Conservation (phyloP, 2,797 vertebrate genomes). For the Neosalanx taihuensis region DNA sequence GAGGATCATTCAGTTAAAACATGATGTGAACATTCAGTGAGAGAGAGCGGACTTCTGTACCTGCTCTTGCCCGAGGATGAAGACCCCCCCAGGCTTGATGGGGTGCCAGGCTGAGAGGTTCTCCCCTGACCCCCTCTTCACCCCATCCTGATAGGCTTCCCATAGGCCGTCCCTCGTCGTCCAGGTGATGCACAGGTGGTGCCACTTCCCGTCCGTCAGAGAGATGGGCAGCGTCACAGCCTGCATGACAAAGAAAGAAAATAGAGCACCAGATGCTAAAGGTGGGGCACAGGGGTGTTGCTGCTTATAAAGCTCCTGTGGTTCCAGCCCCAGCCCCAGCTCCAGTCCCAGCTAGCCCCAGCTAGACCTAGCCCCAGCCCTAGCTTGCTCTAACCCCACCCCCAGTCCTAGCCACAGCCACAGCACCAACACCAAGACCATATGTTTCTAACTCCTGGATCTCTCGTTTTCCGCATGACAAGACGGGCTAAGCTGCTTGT, state of each 20-base stretch:
- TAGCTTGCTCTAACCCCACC: background rate
- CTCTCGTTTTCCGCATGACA: slow-evolving; percentile 8
- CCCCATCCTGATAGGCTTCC: slow-evolving; percentile 77
- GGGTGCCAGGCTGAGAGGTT: slow-evolving; percentile 76
- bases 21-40: no score
- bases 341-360: no score
- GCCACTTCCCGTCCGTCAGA: slow-evolving; percentile 79
- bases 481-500: slow-evolving; percentile 14
- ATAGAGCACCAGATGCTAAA: background rate
- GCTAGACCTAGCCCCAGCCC: background rate
- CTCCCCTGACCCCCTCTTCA: slow-evolving; percentile 70
- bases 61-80: slow-evolving; percentile 86
- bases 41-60: slow-evolving; percentile 46
- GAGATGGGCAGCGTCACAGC: slow-evolving; percentile 73
- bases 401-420: background rate
- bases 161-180: slow-evolving; percentile 78
- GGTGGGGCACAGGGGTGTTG: background rate
- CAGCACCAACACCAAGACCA: background rate
- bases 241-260: slow-evolving; percentile 48
- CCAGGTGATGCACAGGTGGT: slow-evolving; percentile 84
- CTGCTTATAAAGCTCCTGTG: background rate
- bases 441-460: background rate
- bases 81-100: slow-evolving; percentile 78
- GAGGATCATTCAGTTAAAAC: no score
- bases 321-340: background rate